These are phyloP conservation scores for Acropora tenuis DNA, from an alignment of 64 coral and sea anemone species.

Conservation along the genomic window DNA sequence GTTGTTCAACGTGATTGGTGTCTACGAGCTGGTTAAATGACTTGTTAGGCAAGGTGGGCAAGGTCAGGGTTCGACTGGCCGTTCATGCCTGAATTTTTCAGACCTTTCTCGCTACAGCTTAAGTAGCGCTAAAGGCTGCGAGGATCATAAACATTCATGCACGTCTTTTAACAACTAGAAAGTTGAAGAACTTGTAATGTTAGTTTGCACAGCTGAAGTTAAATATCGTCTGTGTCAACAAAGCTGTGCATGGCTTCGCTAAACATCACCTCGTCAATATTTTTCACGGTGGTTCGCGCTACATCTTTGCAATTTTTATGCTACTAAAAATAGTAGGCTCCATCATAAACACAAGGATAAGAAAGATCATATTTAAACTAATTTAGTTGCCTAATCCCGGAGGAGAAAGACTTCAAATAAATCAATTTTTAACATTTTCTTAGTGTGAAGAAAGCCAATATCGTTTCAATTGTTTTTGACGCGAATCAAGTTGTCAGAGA, in stretches of 20 bases:
- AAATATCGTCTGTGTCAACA: conserved; percentile 13
- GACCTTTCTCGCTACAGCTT: no score
- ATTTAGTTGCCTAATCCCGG: conserved; percentile 32
- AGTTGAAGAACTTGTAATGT: background rate
- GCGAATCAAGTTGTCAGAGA: background rate
- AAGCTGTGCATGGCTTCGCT: background rate
- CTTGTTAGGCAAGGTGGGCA: no score
- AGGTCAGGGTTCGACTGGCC: no score
- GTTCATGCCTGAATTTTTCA: no score
- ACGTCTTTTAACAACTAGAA: background rate
- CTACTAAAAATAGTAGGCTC: background rate
- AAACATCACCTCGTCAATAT: background rate
- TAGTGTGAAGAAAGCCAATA: background rate
- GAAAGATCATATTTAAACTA: conserved; percentile 25
- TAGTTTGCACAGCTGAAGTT: conserved; percentile 28
- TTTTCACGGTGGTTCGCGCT: background rate
- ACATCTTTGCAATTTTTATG: background rate
- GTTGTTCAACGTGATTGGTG: no score
- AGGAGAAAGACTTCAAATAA: background rate
- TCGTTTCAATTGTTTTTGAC: background rate
- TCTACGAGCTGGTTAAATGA: no score
- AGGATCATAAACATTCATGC: background rate
- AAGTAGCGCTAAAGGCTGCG: no score
- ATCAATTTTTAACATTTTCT: background rate
- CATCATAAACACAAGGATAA: background rate